phyloP scores from a whole-genome alignment of 2,888 invertebrate species.

The Acleris holmiana region DNA sequence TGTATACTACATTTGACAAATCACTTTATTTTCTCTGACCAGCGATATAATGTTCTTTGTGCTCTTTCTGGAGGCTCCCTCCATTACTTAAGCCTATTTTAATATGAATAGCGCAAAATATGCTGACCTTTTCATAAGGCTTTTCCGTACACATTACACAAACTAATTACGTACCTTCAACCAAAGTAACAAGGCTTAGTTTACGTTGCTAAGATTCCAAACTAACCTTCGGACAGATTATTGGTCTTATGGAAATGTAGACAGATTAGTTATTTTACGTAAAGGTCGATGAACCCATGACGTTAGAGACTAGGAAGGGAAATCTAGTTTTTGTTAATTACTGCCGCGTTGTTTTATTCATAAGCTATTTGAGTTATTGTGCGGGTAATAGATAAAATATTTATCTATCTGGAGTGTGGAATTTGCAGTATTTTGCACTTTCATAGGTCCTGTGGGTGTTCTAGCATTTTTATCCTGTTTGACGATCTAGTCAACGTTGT shows the following conservation, averaged over 20 bases:
- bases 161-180: background rate
- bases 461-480: no score
- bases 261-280: constrained; percentile 30
- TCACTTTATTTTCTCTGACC: no score
- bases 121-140: constrained; percentile 36
- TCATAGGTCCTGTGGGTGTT: no score
- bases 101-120: constrained; percentile 37
- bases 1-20: no score
- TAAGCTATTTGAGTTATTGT: background rate
- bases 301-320: constrained; percentile 28
- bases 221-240: constrained; percentile 29
- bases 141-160: constrained; percentile 25
- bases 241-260: constrained; percentile 35
- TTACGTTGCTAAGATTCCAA: constrained; percentile 3
- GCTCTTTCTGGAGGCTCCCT: constrained; percentile 11
- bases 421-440: no score
- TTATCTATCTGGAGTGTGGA: no score
- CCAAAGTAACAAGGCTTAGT: background rate
- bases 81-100: constrained; percentile 32
- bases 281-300: constrained; percentile 23
- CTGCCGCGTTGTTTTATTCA: constrained; percentile 10
- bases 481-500: no score
- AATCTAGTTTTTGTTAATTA: constrained; percentile 27
- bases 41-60: constrained; percentile 1
- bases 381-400: background rate